Evolutionary conservation across 2,797 vertebrate species (phyloP).

Genomic region (Spondyliosoma cantharus): DNA sequence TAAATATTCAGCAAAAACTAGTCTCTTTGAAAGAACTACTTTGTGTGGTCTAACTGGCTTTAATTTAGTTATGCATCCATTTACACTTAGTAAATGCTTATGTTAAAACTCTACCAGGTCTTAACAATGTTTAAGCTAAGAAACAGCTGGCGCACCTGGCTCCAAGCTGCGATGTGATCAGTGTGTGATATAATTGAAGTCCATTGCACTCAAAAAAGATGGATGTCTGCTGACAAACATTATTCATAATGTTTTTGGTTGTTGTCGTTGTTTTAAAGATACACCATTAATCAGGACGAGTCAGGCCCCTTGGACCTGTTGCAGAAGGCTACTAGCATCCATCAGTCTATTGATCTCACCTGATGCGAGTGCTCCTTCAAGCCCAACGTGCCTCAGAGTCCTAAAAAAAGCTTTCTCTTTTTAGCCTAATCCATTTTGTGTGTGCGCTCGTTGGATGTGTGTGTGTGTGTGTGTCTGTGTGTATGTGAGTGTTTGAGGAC

Average conservation of each 20-base stretch:
- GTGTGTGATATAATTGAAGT: slow-evolving; percentile 23
- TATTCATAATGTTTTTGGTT: slow-evolving; percentile 10
- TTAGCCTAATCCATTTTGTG: slow-evolving; percentile 63
- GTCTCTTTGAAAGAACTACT: background rate
- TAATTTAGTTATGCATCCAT: background rate
- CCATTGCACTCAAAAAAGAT: slow-evolving; percentile 27
- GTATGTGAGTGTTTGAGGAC: background rate
- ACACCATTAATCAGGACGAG: slow-evolving; percentile 38
- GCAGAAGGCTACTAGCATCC: slow-evolving; percentile 41
- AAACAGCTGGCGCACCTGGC: background rate
- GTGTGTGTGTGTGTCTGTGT: slow-evolving; percentile 13
- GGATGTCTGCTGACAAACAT: slow-evolving; percentile 40
- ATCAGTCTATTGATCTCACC: slow-evolving; percentile 69
- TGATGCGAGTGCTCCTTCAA: slow-evolving; percentile 42
- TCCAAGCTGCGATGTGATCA: background rate
- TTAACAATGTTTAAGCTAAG: no score
- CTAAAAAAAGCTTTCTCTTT: slow-evolving; percentile 62
- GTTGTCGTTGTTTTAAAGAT: slow-evolving; percentile 22
- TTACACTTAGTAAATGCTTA: background rate
- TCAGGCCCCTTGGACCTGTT: slow-evolving; percentile 23
- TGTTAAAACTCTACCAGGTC: no score
- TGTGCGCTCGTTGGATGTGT: slow-evolving; percentile 10
- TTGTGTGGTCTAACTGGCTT: background rate
- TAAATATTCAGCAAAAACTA: background rate
- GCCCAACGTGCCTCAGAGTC: slow-evolving; percentile 38